A percentile compares a stretch with the other conserved stretches of the same genome.
These are phyloP conservation scores for Chlorops oryzae DNA, from an alignment of 1,140 invertebrate genomes.

Conservation along the genomic window DNA sequence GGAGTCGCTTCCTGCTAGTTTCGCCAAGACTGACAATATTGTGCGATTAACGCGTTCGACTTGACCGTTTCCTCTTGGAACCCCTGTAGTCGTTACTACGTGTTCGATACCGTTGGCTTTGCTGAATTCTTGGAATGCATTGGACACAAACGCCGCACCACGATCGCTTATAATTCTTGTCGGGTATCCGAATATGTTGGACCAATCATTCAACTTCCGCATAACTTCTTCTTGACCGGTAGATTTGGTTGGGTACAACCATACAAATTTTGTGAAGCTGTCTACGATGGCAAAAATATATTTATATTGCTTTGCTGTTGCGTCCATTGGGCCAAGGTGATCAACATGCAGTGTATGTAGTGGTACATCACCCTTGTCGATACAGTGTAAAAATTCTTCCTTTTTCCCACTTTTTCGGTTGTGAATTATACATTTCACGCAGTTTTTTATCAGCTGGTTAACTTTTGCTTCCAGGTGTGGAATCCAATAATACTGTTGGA, in stretches of 20 bases:
- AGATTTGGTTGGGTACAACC: constrained; percentile 32
- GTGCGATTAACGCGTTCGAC: too few species aligned
- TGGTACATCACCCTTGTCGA: constrained; percentile 26
- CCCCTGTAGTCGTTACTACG: constrained; percentile 21
- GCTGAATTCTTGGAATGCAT: constrained; percentile 15
- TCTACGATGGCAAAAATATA: constrained; percentile 44
- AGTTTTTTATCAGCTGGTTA: constrained; percentile 28
- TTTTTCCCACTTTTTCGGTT: constrained; percentile 38
- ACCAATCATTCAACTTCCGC: not conserved
- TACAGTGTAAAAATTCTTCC: constrained; percentile 36
- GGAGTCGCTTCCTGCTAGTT: not conserved
- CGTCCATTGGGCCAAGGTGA: constrained; percentile 33
- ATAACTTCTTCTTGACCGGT: constrained; percentile 16
- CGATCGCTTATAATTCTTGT: constrained; percentile 35
- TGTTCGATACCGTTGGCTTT: constrained; percentile 19
- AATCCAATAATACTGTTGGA: constrained; percentile 44
- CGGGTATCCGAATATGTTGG: too few species aligned
- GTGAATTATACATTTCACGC: constrained; percentile 17
- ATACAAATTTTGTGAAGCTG: constrained; percentile 46
- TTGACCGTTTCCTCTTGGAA: constrained; percentile 27
- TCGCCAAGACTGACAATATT: constrained; percentile 15
- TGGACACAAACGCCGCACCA: constrained; percentile 40
- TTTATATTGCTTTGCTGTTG: constrained; percentile 43
- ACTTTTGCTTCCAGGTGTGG: constrained; percentile 33
- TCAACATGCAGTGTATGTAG: constrained; percentile 21